Evolutionary conservation across 1,140 invertebrate species (phyloP), one percentile per base, ranked within the genome.

Genomic region (Lethrus apterus): DNA sequence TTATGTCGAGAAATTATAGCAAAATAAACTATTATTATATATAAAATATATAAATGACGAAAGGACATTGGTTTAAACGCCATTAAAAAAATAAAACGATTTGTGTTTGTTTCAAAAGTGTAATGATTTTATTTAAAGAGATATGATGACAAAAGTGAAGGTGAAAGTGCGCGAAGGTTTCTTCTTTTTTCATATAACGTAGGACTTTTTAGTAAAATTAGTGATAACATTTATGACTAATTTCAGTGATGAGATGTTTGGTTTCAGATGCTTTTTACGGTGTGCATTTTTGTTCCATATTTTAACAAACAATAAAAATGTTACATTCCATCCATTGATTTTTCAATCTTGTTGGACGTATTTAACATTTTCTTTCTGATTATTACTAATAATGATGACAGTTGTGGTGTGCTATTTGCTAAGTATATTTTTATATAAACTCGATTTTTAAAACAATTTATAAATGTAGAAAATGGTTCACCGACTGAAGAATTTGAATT

Each of bases 381-480:
- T 21, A 21, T 20, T 10, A 38, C 20, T 38, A 21, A 21, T 38
- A 19, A 14, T 21, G 24, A 38, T 21, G 24, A 38, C 4, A 18
- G 35, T 34, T 26, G 33, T 44, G 60, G 60, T 62, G 60, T 54
- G 51, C 60, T 60, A 60, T 62, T 62, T 60, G 53, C 60, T 62
- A 56, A 54, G 54, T 58, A 60, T 62, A 62, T 62, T 60, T 62
- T 62, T 62, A 47, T 62, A 62, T 54, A 51, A 52, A 52, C 33
- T 50, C n/a, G n/a, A n/a, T n/a, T n/a, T n/a, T n/a, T 43, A 42
- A 47, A 40, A 43, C 43, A 30, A 52, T 52, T 50, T 51, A 47
- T 46, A 51, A 56, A 60, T 50, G 52, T 60, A 60, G 57, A 58
- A 62, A 59, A 62, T 59, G 52, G 59, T 62, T 55, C 59, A 59